Evolutionary conservation across 2,888 invertebrate genomes (phyloP).

Genomic region (Liposcelis brunnea): DNA sequence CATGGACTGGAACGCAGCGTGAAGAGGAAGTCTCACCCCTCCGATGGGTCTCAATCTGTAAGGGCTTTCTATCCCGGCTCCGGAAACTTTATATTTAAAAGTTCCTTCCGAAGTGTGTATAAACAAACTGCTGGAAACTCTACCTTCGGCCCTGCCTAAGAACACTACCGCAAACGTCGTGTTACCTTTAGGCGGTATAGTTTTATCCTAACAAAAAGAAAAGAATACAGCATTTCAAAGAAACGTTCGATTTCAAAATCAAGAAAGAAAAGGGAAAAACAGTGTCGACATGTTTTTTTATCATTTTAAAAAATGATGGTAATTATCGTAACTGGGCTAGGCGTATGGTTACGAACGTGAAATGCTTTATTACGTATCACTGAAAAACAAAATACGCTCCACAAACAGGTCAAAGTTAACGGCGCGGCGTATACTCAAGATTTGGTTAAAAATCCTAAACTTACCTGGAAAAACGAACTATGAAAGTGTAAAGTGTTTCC

Average conservation of each 20-base stretch:
- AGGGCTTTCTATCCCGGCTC: constrained; percentile 73
- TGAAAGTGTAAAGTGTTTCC: constrained; percentile 91
- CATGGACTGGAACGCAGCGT: constrained; percentile 75
- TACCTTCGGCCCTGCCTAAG: constrained; percentile 80
- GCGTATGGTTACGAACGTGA: too few relatives aligned
- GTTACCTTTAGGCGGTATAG: constrained; percentile 75
- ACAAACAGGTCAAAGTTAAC: too few relatives aligned
- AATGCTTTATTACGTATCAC: too few relatives aligned
- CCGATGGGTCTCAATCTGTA: constrained; percentile 83
- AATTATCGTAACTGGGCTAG: too few relatives aligned
- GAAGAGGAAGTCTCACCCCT: constrained; percentile 77
- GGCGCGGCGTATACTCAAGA: too few relatives aligned
- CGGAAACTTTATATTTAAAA: constrained; percentile 73
- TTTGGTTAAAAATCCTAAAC: too few relatives aligned
- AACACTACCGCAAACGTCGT: constrained; percentile 93
- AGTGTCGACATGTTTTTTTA: too few relatives aligned
- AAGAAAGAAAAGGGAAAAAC: neutral
- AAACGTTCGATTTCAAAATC: too few relatives aligned
- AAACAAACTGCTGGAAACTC: constrained; percentile 69
- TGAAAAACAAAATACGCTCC: too few relatives aligned
- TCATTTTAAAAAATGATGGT: too few relatives aligned
- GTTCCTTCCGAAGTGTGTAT: constrained; percentile 91
- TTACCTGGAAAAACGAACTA: constrained; percentile 92
- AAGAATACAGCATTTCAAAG: constrained; percentile 9
- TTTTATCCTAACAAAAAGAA: constrained; percentile 33